Conservation (phyloP, 2,888 invertebrate genomes). For the Thera obeliscata region DNA sequence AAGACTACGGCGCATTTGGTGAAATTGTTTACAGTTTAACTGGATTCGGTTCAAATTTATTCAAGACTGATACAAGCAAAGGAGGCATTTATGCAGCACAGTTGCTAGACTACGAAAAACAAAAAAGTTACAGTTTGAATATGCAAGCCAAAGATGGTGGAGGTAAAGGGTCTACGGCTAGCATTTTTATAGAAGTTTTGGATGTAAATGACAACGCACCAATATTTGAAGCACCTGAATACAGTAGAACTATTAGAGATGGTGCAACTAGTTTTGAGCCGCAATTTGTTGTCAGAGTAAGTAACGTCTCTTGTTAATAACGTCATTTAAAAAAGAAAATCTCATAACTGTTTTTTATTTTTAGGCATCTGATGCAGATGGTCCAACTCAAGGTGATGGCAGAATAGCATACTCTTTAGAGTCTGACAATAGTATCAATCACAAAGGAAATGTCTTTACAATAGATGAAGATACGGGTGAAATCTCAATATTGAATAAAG, state of each 20-base stretch:
- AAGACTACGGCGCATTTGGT: conserved; percentile 89
- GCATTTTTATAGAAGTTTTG: conserved; percentile 88
- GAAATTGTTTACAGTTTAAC: conserved; percentile 89
- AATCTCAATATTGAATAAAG: conserved; percentile 86
- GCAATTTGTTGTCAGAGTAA: conserved; percentile 88
- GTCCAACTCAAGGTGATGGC: conserved; percentile 89
- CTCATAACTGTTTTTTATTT: conserved; percentile 26
- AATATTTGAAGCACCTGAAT: conserved; percentile 87
- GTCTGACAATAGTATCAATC: conserved; percentile 87
- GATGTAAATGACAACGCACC: conserved; percentile 93
- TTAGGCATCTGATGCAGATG: conserved; percentile 90
- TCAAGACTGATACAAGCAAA: conserved; percentile 86
- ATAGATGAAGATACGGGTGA: conserved; percentile 90
- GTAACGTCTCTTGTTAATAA: background rate
- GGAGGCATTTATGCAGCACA: conserved; percentile 88
- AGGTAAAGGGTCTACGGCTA: conserved; percentile 88
- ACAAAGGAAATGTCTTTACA: conserved; percentile 85
- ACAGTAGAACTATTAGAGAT: conserved; percentile 90
- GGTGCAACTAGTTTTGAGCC: conserved; percentile 91
- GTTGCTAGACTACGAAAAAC: conserved; percentile 90
- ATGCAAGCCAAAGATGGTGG: conserved; percentile 93
- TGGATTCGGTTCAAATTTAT: conserved; percentile 92
- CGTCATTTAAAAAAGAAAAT: background rate
- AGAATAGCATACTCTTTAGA: conserved; percentile 87
- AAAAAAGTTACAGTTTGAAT: conserved; percentile 91